phyloP scores from a whole-genome alignment of 2,888 invertebrate genomes.

The Lepidonotus clava region DNA sequence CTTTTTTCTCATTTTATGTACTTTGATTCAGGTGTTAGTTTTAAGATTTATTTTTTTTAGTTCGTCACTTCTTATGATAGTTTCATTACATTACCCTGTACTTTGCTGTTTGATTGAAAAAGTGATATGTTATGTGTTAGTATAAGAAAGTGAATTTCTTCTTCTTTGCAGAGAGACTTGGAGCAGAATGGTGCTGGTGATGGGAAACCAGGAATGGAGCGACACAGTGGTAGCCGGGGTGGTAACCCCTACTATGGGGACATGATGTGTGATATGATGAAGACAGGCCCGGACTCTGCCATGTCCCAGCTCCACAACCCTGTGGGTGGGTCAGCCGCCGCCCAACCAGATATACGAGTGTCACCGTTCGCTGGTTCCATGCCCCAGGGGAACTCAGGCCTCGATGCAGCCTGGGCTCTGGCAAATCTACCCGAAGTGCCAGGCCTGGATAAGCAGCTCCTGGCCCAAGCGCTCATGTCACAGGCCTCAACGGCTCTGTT shows the following conservation, averaged over 20 bases:
- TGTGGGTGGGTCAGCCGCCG: background rate
- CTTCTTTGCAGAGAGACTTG: slow-evolving; percentile 44
- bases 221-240: background rate
- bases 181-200: slow-evolving; percentile 47
- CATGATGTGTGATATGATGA: slow-evolving; percentile 36
- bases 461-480: slow-evolving; percentile 21
- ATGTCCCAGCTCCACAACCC: background rate
- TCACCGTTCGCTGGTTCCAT: background rate
- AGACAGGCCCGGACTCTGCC: background rate
- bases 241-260: background rate
- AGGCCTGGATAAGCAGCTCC: slow-evolving; percentile 20
- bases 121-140: no score
- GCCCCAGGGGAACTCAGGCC: background rate
- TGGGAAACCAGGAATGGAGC: background rate
- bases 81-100: no score
- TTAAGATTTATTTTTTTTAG: no score
- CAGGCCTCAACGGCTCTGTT: slow-evolving; percentile 27
- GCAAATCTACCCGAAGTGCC: slow-evolving; percentile 37
- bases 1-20: no score
- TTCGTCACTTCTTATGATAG: no score
- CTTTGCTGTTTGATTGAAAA: no score
- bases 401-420: slow-evolving; percentile 20
- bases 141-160: no score
- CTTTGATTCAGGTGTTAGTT: no score
- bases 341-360: background rate